Evolutionary conservation across 2,888 invertebrate genomes (phyloP).

Genomic region (Cordylochernes scorpioides): DNA sequence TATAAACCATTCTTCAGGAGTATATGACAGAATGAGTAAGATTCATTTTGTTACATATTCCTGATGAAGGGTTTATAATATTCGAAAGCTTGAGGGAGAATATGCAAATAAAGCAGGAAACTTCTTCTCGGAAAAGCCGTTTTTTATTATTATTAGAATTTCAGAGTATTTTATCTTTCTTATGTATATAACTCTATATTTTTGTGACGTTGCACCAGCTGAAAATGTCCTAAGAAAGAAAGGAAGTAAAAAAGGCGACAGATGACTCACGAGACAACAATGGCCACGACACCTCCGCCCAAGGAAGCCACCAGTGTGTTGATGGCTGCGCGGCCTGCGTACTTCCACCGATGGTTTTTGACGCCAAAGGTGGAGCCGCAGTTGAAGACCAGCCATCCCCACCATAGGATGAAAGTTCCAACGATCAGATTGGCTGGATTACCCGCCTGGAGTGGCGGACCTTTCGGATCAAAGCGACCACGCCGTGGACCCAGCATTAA

Average conservation of each 20-base stretch:
- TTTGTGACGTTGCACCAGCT: no score
- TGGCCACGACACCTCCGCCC: conserved; percentile 16
- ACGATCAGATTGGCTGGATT: conserved; percentile 14
- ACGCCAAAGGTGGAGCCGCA: conserved; percentile 23
- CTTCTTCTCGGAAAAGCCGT: no score
- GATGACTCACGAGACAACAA: conserved; percentile 8
- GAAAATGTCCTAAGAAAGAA: no score
- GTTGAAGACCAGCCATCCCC: conserved; percentile 24
- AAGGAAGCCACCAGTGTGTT: conserved; percentile 19
- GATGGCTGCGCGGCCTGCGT: conserved; percentile 17
- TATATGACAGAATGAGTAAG: no score
- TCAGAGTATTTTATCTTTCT: no score
- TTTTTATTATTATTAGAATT: no score
- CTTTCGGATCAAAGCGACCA: conserved; percentile 14
- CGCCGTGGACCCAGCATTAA: conserved; percentile 24
- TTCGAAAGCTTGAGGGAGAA: no score
- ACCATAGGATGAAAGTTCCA: conserved; percentile 18
- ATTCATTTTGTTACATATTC: no score
- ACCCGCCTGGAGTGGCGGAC: conserved; percentile 12
- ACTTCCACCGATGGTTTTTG: conserved; percentile 19
- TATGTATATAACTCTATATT: no score
- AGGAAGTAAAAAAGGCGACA: not conserved
- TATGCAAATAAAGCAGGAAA: no score
- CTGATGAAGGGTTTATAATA: no score
- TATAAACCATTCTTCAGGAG: no score